Base-by-base conservation (phyloP, 2,888 invertebrate species). In the Melieria omissa region DNA sequence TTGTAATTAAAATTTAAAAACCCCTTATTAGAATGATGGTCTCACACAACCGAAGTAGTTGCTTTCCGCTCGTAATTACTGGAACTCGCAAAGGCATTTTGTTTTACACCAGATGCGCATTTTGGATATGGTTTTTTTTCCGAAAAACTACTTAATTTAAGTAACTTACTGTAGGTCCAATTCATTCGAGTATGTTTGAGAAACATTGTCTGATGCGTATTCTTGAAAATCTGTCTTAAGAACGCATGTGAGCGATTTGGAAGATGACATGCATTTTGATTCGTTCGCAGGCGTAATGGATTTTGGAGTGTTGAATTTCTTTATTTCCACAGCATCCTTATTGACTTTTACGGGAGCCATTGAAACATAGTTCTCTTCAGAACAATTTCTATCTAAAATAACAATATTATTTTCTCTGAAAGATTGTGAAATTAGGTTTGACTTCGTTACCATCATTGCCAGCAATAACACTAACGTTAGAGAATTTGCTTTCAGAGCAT, bases 161-260 rank as follows among this genome's bases (percentile, higher is more conserved):
- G 29, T 29, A 29, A 81, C 81, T 77, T 63, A 82, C 81, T 78
- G 79, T 64, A 70, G 78, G 45, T 81, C 79, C 9, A 65, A 67
- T 47, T 78, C 76, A 7, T 71, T 49, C 49, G 78, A 80, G 12
- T 71, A 65, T 6, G 79, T 73, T 57, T 66, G 77, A 7, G 61
- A 67, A 6, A 57, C 63, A 57, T 74, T 77, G 16, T 82, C 81
- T 4, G 75, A 77, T 14, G 74, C 55, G 54, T 81, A 82, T 63
- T 81, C 81, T 5, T 80, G 77, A 76, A 81, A 81, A 68, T 79
- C 71, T 44, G 76, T 76, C 29, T 74, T 74, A 58, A 29, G 29
- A 29, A 29, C 29, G 29, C 29, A 29, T 29, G 29, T 29, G 29
- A 29, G 29, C 29, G 29, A 29, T 29, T 29, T 29, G 29, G 29